Evolutionary conservation across 92 coral and sea anemone genomes (phyloP).

Genomic region (Epizoanthus fatuus): DNA sequence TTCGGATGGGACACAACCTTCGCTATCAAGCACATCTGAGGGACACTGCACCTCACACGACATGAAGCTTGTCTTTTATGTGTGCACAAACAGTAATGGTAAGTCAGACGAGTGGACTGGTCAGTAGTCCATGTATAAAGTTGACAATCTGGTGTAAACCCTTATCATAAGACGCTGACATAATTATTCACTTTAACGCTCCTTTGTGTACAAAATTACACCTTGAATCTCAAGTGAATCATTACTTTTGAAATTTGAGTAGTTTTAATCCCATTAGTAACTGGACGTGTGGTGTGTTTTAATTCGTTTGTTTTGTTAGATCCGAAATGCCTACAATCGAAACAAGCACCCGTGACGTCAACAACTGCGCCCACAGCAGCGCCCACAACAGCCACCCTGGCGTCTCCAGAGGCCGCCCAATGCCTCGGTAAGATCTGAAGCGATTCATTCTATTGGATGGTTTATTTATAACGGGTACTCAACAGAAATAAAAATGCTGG

Average conservation of each 20-base stretch:
- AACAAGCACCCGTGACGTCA: background rate
- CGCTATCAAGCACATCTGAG: conserved; percentile 62
- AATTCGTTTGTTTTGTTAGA: background rate
- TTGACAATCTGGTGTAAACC: too few species aligned
- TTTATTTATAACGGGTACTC: too few species aligned
- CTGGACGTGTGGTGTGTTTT: too few species aligned
- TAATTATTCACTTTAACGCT: too few species aligned
- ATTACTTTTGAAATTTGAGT: too few species aligned
- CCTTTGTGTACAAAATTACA: too few species aligned
- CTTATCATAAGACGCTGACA: too few species aligned
- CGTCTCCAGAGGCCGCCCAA: background rate
- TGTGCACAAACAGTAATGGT: conserved; percentile 72
- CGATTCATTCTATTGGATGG: too few species aligned
- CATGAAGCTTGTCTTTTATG: conserved; percentile 77
- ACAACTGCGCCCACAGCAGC: background rate
- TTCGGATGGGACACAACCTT: conserved; percentile 68
- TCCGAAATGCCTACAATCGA: background rate
- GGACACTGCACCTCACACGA: conserved; percentile 78
- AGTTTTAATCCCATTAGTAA: too few species aligned
- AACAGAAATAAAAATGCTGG: too few species aligned
- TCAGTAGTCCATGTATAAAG: too few species aligned
- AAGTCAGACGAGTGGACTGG: background rate
- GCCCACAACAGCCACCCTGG: background rate
- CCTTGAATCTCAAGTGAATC: too few species aligned
- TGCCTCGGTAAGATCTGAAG: conserved; percentile 18